Conservation (phyloP, 1,140 invertebrate genomes). For the Ceratitis capitata region DNA sequence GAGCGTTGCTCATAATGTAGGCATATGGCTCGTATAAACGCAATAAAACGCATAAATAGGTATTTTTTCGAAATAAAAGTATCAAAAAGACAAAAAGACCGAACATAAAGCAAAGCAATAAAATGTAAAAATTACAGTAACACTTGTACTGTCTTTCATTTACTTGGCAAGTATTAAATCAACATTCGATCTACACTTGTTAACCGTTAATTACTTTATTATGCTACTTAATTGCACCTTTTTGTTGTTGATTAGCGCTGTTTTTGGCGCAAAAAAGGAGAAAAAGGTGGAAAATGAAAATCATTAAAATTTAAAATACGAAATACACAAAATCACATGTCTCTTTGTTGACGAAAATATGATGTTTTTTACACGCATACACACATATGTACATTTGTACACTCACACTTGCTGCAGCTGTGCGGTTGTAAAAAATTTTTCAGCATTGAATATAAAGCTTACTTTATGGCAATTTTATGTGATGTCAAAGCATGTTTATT, state of each 20-base stretch:
- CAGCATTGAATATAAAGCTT: background rate
- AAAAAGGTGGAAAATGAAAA: too few relatives aligned
- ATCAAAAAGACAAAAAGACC: background rate
- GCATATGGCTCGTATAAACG: too few relatives aligned
- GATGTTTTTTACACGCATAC: background rate
- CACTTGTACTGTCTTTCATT: background rate
- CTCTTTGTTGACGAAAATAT: background rate
- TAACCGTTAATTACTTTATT: constrained; percentile 22
- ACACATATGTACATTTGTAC: too few relatives aligned
- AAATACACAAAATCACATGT: too few relatives aligned
- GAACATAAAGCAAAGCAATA: background rate
- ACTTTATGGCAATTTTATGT: background rate
- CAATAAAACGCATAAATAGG: too few relatives aligned
- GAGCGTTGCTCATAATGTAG: too few relatives aligned
- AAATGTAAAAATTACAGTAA: background rate
- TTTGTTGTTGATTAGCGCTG: background rate
- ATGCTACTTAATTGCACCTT: background rate
- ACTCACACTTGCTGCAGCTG: too few relatives aligned
- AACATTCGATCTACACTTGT: background rate
- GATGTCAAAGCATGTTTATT: background rate
- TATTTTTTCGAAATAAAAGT: background rate
- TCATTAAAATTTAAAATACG: too few relatives aligned
- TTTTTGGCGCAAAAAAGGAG: background rate
- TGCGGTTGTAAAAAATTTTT: background rate
- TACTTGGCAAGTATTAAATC: too few relatives aligned